Percentiles rank a stretch among this genome's conserved stretches.
Evolutionary conservation across 2,888 invertebrate species (phyloP).

Genomic region (Theodoxus fluviatilis): DNA sequence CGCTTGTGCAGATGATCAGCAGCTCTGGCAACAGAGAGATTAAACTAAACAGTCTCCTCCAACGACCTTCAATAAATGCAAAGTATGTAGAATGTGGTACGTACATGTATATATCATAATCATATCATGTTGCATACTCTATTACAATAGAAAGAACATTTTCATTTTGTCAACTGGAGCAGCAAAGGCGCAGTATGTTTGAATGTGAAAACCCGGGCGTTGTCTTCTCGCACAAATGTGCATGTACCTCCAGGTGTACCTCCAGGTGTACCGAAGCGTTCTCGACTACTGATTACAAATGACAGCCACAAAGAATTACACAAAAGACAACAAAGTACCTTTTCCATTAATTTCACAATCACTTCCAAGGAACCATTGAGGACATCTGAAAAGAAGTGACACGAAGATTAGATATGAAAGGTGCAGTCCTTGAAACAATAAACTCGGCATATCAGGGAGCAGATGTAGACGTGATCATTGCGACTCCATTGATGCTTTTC

Average conservation of each 20-base stretch:
- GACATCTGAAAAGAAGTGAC: constrained; percentile 31
- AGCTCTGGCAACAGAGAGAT: constrained; percentile 30
- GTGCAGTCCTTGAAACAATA: too few relatives aligned
- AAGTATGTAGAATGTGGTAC: too few relatives aligned
- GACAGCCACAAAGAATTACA: not conserved
- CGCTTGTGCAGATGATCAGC: constrained; percentile 35
- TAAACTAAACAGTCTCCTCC: not conserved
- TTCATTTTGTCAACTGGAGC: not conserved
- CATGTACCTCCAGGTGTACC: not conserved
- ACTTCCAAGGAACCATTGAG: constrained; percentile 36
- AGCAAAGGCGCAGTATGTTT: not conserved
- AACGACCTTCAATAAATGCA: too few relatives aligned
- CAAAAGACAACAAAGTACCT: constrained; percentile 28
- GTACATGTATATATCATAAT: too few relatives aligned
- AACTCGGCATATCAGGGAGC: too few relatives aligned
- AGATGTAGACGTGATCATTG: too few relatives aligned
- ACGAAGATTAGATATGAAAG: constrained; percentile 14
- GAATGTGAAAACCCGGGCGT: not conserved
- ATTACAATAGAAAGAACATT: not conserved
- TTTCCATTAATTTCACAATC: constrained; percentile 39
- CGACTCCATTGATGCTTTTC: too few relatives aligned
- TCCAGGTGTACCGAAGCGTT: too few relatives aligned
- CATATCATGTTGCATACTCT: not conserved
- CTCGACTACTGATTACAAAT: too few relatives aligned
- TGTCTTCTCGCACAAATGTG: not conserved